Evolutionary conservation across 2,797 vertebrate genomes (phyloP).

Genomic region (Thamnophis elegans): DNA sequence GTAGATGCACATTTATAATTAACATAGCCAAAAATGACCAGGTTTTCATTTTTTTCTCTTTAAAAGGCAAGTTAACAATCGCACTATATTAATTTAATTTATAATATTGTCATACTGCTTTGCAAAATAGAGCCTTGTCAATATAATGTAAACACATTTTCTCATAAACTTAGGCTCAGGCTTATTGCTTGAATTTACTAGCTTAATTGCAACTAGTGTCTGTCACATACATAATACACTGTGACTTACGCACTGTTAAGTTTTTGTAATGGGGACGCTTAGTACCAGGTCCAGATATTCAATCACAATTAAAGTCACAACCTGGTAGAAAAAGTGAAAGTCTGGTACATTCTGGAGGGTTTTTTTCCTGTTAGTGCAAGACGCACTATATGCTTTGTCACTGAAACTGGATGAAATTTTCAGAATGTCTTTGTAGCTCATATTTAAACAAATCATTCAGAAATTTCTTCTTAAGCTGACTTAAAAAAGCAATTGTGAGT

Average conservation of each 20-base stretch:
- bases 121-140: background rate
- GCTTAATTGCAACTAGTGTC: background rate
- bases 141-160: background rate
- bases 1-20: background rate
- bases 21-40: background rate
- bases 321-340: background rate
- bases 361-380: background rate
- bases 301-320: background rate
- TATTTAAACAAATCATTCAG: background rate
- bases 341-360: background rate
- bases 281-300: background rate
- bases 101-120: background rate
- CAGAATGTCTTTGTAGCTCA: background rate
- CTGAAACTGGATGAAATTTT: background rate
- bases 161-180: background rate
- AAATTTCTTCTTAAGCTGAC: background rate
- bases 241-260: background rate
- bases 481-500: background rate
- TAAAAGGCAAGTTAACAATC: background rate
- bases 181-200: background rate
- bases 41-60: background rate
- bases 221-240: background rate
- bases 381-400: background rate
- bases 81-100: background rate
- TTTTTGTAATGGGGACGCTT: background rate